These are phyloP conservation scores for Ruditapes philippinarum DNA, from an alignment of 1,140 invertebrate genomes.

Conservation along the genomic window DNA sequence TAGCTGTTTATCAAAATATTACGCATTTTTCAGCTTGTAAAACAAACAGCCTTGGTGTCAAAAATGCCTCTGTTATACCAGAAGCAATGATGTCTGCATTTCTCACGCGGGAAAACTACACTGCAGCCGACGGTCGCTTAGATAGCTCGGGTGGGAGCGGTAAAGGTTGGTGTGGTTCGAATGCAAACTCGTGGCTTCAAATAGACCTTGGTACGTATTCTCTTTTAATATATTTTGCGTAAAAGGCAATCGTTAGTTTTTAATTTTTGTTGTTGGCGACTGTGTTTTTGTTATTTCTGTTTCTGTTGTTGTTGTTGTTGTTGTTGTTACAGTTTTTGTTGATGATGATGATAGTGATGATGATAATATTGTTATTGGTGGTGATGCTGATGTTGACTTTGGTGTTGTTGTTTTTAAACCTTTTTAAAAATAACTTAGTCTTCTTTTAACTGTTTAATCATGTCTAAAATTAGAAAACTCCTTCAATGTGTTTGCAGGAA, in stretches of 20 bases:
- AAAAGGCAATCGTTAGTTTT: no score
- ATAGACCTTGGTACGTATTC: constrained; percentile 70
- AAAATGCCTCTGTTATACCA: constrained; percentile 48
- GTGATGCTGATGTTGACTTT: background rate
- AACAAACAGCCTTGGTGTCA: constrained; percentile 54
- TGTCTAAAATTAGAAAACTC: no score
- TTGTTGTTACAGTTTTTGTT: no score
- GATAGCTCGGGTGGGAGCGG: constrained; percentile 18
- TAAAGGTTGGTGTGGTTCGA: constrained; percentile 64
- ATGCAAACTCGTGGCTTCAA: constrained; percentile 67
- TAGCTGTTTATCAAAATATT: no score
- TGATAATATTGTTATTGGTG: no score
- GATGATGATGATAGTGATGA: no score
- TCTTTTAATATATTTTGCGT: no score
- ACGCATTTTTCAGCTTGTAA: constrained; percentile 67
- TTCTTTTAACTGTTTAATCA: no score
- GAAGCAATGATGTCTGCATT: constrained; percentile 73
- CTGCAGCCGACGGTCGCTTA: constrained; percentile 55
- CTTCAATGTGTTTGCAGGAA: constrained; percentile 49
- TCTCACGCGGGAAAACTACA: constrained; percentile 48
- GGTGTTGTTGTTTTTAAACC: background rate
- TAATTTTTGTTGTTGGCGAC: no score
- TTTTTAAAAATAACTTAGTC: no score
- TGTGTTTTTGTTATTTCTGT: no score
- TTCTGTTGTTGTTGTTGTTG: no score